These are phyloP conservation scores for Lytechinus pictus DNA, from an alignment of 35 echinoderm and acorn worm genomes.

Conservation along the genomic window DNA sequence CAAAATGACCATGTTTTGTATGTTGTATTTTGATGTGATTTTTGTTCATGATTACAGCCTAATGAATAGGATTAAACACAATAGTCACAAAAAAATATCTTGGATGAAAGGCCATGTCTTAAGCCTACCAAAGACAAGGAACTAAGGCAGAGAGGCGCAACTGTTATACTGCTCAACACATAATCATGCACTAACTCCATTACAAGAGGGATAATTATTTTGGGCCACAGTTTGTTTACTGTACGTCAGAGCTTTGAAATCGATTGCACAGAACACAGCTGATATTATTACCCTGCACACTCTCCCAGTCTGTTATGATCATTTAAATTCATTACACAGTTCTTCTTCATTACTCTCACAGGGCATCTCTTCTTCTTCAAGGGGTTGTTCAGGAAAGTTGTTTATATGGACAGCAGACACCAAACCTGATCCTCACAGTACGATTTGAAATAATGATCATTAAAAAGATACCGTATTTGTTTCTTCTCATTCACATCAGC, in stretches of 20 bases:
- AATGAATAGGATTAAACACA: no score
- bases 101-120: no score
- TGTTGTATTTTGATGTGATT: no score
- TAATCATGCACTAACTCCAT: slow-evolving; percentile 12
- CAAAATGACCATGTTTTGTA: no score
- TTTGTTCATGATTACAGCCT: no score
- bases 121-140: neutral
- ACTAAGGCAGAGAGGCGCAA: neutral
- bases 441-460: no score
- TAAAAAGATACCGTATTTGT: no score
- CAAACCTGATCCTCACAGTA: no score
- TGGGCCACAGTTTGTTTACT: neutral
- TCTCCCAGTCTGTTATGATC: neutral
- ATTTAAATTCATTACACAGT: neutral
- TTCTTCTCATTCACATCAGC: no score
- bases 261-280: neutral
- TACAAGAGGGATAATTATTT: neutral
- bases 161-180: neutral
- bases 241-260: neutral
- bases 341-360: neutral
- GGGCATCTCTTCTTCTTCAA: neutral
- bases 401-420: no score
- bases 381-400: neutral
- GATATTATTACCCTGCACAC: neutral
- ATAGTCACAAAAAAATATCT: no score